Base-by-base conservation (phyloP, 2,113 vertebrate species). In the Laterallus jamaicensis region DNA sequence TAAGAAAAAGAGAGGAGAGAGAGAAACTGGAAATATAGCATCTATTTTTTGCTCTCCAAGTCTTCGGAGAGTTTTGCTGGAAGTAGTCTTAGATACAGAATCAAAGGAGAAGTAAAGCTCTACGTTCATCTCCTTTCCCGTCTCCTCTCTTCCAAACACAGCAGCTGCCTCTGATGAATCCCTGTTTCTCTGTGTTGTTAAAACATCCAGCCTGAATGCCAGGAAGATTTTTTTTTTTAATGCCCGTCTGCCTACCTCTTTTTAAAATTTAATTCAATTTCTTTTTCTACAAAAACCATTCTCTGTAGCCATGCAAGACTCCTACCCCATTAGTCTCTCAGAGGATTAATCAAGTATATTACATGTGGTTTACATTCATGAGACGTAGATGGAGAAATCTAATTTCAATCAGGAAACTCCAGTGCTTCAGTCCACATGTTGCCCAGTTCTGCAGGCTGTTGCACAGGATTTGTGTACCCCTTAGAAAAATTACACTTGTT, bases 181-280 rank as follows among this genome's bases (percentile, higher is more conserved):
- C 26, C 56, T 82, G 11, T 83, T 92, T 92, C 62, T 87, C 44
- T 18, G 56, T 70, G 39, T 66, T 86, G 49, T 88, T 55, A 62
- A 60, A 60, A 86, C 29, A 79, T 59, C 55, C 39, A 73, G 12
- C 31, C 79, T 56, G 68, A 60, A 71, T 94, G 82, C 73, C 26
- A 29, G 59, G 29, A 73, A 69, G 60, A 73, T 28, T 28, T 28
- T 54, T 28, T 26, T 15, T 67, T 70, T 92, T 86, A 62, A 44
- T 76, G n/a, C 52, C 40, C 50, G 12, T 64, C 58, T 91, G 55
- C 49, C 29, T 59, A 68, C 14, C 25, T 90, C 4, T 52, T 87
- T 71, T 85, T 84, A 18, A 76, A 69, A 81, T 82, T 20, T 24
- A 64, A 49, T 70, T 89, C 3, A 0, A 4, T 70, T 74, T 60